Conservation (phyloP, 2,888 invertebrate species). For the Napeogenes inachia region DNA sequence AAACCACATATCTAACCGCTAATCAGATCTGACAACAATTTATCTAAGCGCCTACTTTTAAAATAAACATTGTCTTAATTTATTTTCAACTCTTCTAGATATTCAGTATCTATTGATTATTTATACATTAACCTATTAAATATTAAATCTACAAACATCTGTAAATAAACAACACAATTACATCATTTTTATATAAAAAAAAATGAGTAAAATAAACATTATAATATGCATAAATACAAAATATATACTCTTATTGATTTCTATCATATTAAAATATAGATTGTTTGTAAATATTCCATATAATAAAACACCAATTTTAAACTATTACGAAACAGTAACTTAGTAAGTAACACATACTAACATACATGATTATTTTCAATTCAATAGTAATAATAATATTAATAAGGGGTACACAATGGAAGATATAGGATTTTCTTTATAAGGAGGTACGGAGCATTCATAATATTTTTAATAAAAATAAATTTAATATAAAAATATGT, state of each 20-base stretch:
- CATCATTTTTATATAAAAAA: too few relatives aligned
- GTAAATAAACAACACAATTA: not conserved
- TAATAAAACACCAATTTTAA: not conserved
- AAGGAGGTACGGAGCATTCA: not conserved
- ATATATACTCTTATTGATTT: too few relatives aligned
- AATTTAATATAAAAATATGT: not conserved
- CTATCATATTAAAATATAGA: too few relatives aligned
- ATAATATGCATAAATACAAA: too few relatives aligned
- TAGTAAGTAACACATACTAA: not conserved
- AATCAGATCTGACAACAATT: constrained; percentile 43
- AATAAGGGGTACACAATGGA: not conserved
- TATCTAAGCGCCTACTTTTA: constrained; percentile 27
- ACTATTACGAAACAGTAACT: not conserved
- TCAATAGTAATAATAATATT: not conserved
- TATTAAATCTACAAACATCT: not conserved
- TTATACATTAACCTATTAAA: not conserved
- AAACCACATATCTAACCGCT: constrained; percentile 62
- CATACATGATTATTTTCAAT: too few relatives aligned
- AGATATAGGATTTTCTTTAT: not conserved
- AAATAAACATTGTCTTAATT: constrained; percentile 17
- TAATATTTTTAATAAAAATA: not conserved
- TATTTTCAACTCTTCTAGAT: constrained; percentile 14
- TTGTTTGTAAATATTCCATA: not conserved
- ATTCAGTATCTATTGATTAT: constrained; percentile 10
- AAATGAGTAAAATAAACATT: too few relatives aligned